A percentile compares a stretch with the other conserved stretches of the same genome.
Evolutionary conservation across 1,140 invertebrate genomes (phyloP).

Genomic region (Meteorus sp.): DNA sequence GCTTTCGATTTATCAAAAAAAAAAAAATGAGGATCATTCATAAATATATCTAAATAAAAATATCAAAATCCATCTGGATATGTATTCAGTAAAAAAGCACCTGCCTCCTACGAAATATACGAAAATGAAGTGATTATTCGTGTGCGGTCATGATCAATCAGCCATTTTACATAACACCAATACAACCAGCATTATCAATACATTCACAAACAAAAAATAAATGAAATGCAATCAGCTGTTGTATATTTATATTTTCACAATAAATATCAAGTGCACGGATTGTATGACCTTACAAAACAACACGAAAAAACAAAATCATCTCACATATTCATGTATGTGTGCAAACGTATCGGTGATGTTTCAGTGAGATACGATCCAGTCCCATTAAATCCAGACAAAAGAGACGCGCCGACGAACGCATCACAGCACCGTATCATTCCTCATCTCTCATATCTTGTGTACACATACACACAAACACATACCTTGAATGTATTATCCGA

Average conservation of each 20-base stretch:
- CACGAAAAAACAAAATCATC: no score
- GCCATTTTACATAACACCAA: background rate
- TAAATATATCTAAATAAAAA: no score
- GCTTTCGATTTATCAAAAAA: constrained; percentile 4
- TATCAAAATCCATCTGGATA: background rate
- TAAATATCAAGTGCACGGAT: no score
- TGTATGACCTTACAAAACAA: no score
- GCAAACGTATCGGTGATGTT: constrained; percentile 18
- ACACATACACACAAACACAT: no score
- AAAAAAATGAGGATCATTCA: no score
- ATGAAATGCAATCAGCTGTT: background rate
- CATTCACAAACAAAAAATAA: no score
- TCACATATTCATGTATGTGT: no score
- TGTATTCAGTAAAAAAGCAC: background rate
- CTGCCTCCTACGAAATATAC: background rate
- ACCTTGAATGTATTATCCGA: no score
- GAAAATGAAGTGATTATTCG: constrained; percentile 3
- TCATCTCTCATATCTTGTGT: background rate
- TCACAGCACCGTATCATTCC: background rate
- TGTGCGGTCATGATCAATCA: constrained; percentile 19
- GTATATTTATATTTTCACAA: no score
- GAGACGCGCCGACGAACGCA: no score
- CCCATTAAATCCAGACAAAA: constrained; percentile 23
- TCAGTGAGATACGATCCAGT: constrained; percentile 6
- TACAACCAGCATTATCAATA: background rate